These are phyloP conservation scores for Lagria hirta DNA, from an alignment of 2,888 invertebrate genomes.

Conservation along the genomic window DNA sequence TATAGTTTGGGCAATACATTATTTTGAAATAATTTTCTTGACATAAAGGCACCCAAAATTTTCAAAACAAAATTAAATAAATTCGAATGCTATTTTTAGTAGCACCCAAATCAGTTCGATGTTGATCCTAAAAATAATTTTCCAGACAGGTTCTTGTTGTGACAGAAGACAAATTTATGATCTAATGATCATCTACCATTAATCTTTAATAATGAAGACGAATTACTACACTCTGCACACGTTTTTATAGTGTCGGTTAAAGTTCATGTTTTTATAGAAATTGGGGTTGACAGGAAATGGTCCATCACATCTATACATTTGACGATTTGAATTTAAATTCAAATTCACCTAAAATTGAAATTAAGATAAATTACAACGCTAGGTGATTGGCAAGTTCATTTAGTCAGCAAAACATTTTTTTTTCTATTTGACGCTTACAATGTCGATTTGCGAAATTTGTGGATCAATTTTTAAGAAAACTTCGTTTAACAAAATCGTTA, in stretches of 20 bases:
- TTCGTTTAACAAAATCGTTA: too few relatives aligned
- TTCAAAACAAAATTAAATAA: slow-evolving; percentile 20
- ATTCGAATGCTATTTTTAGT: too few relatives aligned
- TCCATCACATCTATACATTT: slow-evolving; percentile 49
- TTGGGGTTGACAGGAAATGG: slow-evolving; percentile 46
- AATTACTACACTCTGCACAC: slow-evolving; percentile 48
- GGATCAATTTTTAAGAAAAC: too few relatives aligned
- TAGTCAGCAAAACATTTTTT: too few relatives aligned
- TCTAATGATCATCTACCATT: slow-evolving; percentile 44
- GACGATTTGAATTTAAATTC: slow-evolving; percentile 46
- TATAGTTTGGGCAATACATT: slow-evolving; percentile 48
- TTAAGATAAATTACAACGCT: too few relatives aligned
- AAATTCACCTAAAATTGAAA: slow-evolving; percentile 53
- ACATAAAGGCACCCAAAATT: slow-evolving; percentile 37
- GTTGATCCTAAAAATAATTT: slow-evolving; percentile 16
- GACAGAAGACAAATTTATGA: slow-evolving; percentile 21
- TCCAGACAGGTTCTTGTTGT: slow-evolving; percentile 7
- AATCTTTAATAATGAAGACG: slow-evolving; percentile 35
- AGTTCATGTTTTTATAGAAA: slow-evolving; percentile 50
- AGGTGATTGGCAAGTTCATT: too few relatives aligned
- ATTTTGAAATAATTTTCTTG: too few relatives aligned
- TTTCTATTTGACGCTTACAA: too few relatives aligned
- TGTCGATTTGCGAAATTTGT: too few relatives aligned
- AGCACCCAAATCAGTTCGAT: slow-evolving; percentile 24
- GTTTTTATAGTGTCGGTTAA: slow-evolving; percentile 50